Percentiles rank a stretch among this genome's conserved stretches.
These are phyloP conservation scores for Halictus ligatus DNA, from an alignment of 2,888 invertebrate species.

Conservation along the genomic window DNA sequence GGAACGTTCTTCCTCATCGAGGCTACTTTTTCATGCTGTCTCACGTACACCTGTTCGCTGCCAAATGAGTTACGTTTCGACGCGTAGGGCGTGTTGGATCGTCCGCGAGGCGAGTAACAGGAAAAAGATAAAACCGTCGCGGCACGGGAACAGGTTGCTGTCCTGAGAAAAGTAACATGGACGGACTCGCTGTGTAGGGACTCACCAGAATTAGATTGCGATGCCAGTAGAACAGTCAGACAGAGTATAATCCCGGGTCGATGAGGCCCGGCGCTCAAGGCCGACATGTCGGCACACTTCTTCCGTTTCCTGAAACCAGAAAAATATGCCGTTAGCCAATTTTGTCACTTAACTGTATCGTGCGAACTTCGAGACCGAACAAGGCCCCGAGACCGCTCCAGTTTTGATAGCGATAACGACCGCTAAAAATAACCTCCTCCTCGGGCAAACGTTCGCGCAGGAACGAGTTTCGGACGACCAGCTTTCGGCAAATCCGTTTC, in stretches of 20 bases:
- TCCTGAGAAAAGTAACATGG: conserved; percentile 30
- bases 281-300: conserved; percentile 86
- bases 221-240: conserved; percentile 77
- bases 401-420: neutral
- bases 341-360: conserved; percentile 9
- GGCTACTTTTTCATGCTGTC: conserved; percentile 51
- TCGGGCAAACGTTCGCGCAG: neutral
- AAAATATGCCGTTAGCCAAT: conserved; percentile 27
- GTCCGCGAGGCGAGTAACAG: conserved; percentile 48
- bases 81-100: conserved; percentile 47
- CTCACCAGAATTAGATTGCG: conserved; percentile 80
- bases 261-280: conserved; percentile 85
- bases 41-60: conserved; percentile 56
- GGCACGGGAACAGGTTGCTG: conserved; percentile 3
- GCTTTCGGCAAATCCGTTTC: neutral
- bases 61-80: conserved; percentile 60
- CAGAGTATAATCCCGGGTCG: conserved; percentile 83
- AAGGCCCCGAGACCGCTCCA: neutral
- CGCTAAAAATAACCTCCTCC: neutral
- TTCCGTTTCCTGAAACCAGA: conserved; percentile 70
- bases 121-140: conserved; percentile 49
- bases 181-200: conserved; percentile 48
- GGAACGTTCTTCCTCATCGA: conserved; percentile 46
- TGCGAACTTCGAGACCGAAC: neutral
- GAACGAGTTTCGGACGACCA: neutral